phyloP scores from a whole-genome alignment of 2,888 invertebrate species.

The Minunthozetes semirufus region DNA sequence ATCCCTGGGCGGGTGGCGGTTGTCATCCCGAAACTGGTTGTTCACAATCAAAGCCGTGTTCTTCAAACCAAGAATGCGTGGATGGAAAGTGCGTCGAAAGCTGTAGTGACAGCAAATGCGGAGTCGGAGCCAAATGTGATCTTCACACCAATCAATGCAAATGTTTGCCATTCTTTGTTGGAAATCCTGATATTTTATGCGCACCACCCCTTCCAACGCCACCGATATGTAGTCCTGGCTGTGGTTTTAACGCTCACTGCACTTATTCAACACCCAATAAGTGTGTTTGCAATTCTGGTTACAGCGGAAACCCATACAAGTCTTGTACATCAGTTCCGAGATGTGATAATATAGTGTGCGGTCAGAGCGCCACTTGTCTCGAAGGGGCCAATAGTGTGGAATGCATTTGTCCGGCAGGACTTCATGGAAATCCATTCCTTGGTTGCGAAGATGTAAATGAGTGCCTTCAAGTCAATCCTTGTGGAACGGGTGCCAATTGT shows the following conservation, averaged over 20 bases:
- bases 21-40: conserved; percentile 55
- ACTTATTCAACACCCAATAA: conserved; percentile 68
- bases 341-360: conserved; percentile 54
- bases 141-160: conserved; percentile 71
- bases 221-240: conserved; percentile 69
- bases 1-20: conserved; percentile 72
- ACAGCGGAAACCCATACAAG: conserved; percentile 77
- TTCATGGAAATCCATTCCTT: conserved; percentile 64
- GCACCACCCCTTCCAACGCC: conserved; percentile 74
- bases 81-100: conserved; percentile 52
- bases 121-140: conserved; percentile 79
- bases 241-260: conserved; percentile 77
- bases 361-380: conserved; percentile 69
- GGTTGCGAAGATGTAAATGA: conserved; percentile 59
- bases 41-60: conserved; percentile 38
- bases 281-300: conserved; percentile 76
- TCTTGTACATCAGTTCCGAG: conserved; percentile 55
- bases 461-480: conserved; percentile 48
- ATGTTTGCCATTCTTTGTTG: conserved; percentile 77
- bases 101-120: conserved; percentile 78
- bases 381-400: conserved; percentile 63
- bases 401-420: conserved; percentile 72
- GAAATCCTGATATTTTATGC: conserved; percentile 79
- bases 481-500: conserved; percentile 67
- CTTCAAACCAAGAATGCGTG: conserved; percentile 40